Evolutionary conservation across 2,888 invertebrate species (phyloP), one percentile per base, ranked within the genome.

Genomic region (Gonocerus acuteangulatus): DNA sequence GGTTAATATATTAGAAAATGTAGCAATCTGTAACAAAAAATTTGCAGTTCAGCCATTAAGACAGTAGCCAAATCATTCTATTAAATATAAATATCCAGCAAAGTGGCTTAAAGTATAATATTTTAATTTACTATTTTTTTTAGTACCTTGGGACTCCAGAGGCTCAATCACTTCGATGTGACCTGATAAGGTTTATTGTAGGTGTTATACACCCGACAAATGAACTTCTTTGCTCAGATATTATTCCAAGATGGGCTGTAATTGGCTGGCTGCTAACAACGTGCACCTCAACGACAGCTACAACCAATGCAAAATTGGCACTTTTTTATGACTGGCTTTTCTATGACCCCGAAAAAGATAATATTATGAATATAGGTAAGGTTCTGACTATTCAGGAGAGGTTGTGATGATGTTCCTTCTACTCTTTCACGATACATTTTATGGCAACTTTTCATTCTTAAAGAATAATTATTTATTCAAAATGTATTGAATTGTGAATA

Each of bases 261-360:
- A 93, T 94, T 71, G 92, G 93, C 60, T 94, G 94, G 94, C 80
- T 94, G 7, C 79, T 94, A 61, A 91, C 91, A 45, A 91, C 92
- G 13, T 92, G 91, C 73, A 93, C 92, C 39, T 89, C 90, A 47
- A 86, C 84, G 72, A 89, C 91, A 34, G 90, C 91, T 48, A 88
- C 89, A 61, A 87, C 91, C 54, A 92, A 92, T 79, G 90, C 92
- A 48, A 95, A 94, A 76, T 76, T 94, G 61, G 90, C 93, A 15
- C 78, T 95, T 49, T 94, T 95, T 75, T 93, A 90, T 74, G 95
- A 95, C 74, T 95, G 94, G 94, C 76, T 94, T 45, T 89, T 92
- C 71, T 95, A 88, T 75, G 92, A 94, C 70, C 83, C 89, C 18
- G 89, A 89, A 68, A 88, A 87, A 72, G 93, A 94, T 74, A 93